phyloP scores from a whole-genome alignment of 2,797 vertebrate species.

The Sebastes trivittatus region DNA sequence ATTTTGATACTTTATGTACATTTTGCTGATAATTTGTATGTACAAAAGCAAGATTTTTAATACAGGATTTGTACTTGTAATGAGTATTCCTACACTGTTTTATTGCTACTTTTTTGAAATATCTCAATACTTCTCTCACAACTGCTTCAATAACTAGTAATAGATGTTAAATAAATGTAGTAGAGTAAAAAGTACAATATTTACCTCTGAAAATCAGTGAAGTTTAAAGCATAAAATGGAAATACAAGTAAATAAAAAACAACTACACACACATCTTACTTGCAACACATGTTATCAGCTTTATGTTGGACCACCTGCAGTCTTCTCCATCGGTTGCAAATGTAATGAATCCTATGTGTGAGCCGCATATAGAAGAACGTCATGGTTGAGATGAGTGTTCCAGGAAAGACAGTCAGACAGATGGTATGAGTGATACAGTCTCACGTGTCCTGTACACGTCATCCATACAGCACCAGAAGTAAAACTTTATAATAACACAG shows the following conservation, averaged over 20 bases:
- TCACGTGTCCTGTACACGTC: slow-evolving; percentile 3
- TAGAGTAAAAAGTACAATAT: not conserved
- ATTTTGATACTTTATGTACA: not conserved
- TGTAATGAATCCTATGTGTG: slow-evolving; percentile 18
- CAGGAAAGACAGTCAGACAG: slow-evolving; percentile 19
- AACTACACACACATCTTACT: not conserved
- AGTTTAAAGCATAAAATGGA: not conserved
- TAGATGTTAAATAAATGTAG: not conserved
- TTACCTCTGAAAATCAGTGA: not conserved
- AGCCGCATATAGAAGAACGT: slow-evolving; percentile 19
- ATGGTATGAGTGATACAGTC: slow-evolving; percentile 41
- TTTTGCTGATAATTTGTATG: not conserved
- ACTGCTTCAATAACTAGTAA: not conserved
- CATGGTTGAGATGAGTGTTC: slow-evolving; percentile 13
- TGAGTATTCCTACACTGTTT: not conserved
- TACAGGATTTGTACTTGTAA: not conserved
- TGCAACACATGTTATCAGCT: not conserved
- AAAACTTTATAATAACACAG: not conserved
- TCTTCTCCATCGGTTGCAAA: slow-evolving; percentile 31
- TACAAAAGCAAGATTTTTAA: not conserved
- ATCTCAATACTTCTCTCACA: too few species aligned
- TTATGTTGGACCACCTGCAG: slow-evolving; percentile 21
- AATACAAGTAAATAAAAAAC: not conserved
- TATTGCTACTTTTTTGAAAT: not conserved
- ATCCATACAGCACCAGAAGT: slow-evolving; percentile 9